phyloP scores from a whole-genome alignment of 2,888 invertebrate genomes.

The Sphaeridia pumilis region DNA sequence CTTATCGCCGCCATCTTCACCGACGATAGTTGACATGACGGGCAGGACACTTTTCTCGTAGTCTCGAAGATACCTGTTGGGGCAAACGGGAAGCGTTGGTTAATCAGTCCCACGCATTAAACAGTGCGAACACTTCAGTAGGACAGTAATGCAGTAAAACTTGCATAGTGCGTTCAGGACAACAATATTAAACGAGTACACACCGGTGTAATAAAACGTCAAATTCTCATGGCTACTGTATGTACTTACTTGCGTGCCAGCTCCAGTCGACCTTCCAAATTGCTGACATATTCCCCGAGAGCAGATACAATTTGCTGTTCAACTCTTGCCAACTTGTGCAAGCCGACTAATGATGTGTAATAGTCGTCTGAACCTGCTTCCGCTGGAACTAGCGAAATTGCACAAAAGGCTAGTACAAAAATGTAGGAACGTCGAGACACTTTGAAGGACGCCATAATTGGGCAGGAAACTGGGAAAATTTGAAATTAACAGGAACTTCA shows the following conservation, averaged over 20 bases:
- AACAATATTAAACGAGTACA: neutral
- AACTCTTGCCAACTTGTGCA: conserved; percentile 27
- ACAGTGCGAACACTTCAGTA: neutral
- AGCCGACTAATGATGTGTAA: conserved; percentile 28
- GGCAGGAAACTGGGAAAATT: no score
- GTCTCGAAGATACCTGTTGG: conserved; percentile 28
- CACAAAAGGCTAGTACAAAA: no score
- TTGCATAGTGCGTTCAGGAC: neutral
- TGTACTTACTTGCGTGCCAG: conserved; percentile 27
- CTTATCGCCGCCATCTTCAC: neutral
- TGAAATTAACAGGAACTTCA: no score
- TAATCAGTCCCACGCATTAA: neutral
- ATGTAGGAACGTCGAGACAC: no score
- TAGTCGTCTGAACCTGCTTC: conserved; percentile 19
- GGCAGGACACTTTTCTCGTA: conserved; percentile 25
- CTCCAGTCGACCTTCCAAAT: conserved; percentile 20
- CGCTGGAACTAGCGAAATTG: no score
- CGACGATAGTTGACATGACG: conserved; percentile 5
- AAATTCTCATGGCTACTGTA: no score
- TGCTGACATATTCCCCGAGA: conserved; percentile 18
- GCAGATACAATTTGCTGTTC: conserved; percentile 26
- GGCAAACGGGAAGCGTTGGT: no score
- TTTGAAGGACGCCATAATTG: no score
- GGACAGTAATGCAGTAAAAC: neutral
- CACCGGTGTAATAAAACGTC: neutral